Evolutionary conservation across 2,888 invertebrate genomes (phyloP).

Genomic region (Ischnus inquisitorius): DNA sequence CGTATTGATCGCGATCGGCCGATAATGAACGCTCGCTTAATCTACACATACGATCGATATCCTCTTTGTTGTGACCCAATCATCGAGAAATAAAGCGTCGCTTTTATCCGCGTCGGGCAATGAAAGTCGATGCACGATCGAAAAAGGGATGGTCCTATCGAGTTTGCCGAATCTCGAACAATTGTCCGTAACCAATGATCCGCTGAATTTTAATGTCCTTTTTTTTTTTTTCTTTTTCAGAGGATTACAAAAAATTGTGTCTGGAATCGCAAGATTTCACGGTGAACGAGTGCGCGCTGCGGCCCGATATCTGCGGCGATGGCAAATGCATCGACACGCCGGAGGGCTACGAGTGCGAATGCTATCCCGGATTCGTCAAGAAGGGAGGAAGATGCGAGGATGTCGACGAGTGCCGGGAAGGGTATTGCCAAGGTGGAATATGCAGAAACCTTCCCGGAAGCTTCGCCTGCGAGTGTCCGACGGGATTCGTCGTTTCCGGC

Average conservation of each 20-base stretch:
- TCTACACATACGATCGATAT: constrained; percentile 20
- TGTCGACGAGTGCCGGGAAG: constrained; percentile 93
- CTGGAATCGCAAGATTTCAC: constrained; percentile 78
- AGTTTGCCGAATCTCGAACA: constrained; percentile 8
- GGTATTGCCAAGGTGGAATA: constrained; percentile 91
- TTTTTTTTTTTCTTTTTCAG: constrained; percentile 84
- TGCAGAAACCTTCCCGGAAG: constrained; percentile 92
- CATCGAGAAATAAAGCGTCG: not conserved
- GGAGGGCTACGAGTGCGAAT: constrained; percentile 92
- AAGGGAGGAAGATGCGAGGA: constrained; percentile 87
- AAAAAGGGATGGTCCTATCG: constrained; percentile 51
- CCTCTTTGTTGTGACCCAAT: constrained; percentile 40
- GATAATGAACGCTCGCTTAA: constrained; percentile 33
- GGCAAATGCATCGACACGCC: constrained; percentile 91
- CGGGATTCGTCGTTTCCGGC: constrained; percentile 93
- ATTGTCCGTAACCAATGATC: constrained; percentile 47
- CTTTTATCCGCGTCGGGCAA: constrained; percentile 46
- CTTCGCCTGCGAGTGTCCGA: constrained; percentile 91
- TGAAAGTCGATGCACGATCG: not conserved
- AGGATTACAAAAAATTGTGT: constrained; percentile 88
- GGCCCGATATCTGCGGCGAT: constrained; percentile 91
- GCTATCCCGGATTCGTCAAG: constrained; percentile 89
- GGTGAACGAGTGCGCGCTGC: constrained; percentile 91
- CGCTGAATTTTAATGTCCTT: constrained; percentile 24
- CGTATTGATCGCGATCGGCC: constrained; percentile 43